Evolutionary conservation across 2,888 invertebrate species (phyloP).

Genomic region (Sturmia bella): DNA sequence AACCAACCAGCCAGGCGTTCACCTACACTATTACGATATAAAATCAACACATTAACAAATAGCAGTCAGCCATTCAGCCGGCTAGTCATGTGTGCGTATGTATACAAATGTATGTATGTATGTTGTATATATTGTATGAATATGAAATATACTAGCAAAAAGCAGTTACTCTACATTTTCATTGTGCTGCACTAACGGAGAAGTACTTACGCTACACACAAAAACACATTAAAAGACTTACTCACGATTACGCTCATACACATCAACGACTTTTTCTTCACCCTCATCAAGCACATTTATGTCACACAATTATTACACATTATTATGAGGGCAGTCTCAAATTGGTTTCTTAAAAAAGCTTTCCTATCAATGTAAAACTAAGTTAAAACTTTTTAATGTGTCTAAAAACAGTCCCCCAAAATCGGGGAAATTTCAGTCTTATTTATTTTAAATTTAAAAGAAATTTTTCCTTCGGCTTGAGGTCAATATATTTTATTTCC

Average conservation of each 20-base stretch:
- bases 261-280: constrained; percentile 18
- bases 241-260: constrained; percentile 31
- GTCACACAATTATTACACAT: too few species aligned
- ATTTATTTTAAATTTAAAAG: too few species aligned
- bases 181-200: constrained; percentile 43
- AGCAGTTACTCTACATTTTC: constrained; percentile 58
- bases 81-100: constrained; percentile 29
- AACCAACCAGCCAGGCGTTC: constrained; percentile 49
- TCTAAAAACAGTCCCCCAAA: too few species aligned
- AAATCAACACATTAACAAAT: background rate
- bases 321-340: background rate
- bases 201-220: constrained; percentile 12
- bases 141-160: constrained; percentile 29
- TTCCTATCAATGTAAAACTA: too few species aligned
- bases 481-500: too few species aligned
- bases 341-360: background rate
- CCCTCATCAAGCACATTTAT: background rate
- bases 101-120: background rate
- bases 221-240: constrained; percentile 27
- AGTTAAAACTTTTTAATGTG: too few species aligned
- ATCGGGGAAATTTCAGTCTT: too few species aligned
- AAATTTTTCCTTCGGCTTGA: too few species aligned
- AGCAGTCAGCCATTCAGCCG: constrained; percentile 49
- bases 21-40: constrained; percentile 38
- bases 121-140: background rate